Percentiles rank a stretch among this genome's conserved stretches.
Conservation (phyloP, 2,888 invertebrate genomes). For the Sclerodermus sp. region DNA sequence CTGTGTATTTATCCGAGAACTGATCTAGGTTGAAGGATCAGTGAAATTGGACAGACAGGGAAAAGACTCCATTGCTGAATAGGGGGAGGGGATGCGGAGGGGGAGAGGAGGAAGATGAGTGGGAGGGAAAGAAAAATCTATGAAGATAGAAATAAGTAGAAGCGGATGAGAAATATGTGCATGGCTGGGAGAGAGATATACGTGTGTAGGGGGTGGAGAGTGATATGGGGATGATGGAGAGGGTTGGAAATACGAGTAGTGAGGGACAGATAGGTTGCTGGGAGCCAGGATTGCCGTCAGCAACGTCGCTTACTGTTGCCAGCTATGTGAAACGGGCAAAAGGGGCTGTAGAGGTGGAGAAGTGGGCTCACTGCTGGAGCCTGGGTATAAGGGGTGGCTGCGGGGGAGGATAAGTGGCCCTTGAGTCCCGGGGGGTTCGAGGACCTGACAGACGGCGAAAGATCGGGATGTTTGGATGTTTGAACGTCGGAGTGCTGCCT, state of each 20-base stretch:
- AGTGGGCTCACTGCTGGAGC: slow-evolving; percentile 6
- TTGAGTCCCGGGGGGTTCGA: slow-evolving; percentile 28
- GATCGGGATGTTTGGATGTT: slow-evolving; percentile 57
- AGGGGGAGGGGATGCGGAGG: neutral
- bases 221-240: neutral
- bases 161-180: no score
- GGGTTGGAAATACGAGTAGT: slow-evolving; percentile 10
- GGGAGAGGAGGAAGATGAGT: neutral
- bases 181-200: no score
- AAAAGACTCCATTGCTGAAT: no score
- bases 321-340: slow-evolving; percentile 5
- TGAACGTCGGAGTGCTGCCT: slow-evolving; percentile 54
- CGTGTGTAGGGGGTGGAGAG: no score
- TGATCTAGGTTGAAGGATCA: neutral
- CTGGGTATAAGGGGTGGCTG: slow-evolving; percentile 20
- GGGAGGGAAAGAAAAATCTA: no score
- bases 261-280: no score
- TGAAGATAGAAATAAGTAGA: no score
- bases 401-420: slow-evolving; percentile 51
- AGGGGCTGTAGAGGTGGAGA: slow-evolving; percentile 1
- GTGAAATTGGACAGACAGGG: no score
- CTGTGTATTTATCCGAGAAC: slow-evolving; percentile 15
- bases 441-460: slow-evolving; percentile 50
- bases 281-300: neutral
- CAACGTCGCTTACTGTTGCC: slow-evolving; percentile 18